phyloP scores from a whole-genome alignment of 2,888 invertebrate genomes.

The Syritta pipiens region DNA sequence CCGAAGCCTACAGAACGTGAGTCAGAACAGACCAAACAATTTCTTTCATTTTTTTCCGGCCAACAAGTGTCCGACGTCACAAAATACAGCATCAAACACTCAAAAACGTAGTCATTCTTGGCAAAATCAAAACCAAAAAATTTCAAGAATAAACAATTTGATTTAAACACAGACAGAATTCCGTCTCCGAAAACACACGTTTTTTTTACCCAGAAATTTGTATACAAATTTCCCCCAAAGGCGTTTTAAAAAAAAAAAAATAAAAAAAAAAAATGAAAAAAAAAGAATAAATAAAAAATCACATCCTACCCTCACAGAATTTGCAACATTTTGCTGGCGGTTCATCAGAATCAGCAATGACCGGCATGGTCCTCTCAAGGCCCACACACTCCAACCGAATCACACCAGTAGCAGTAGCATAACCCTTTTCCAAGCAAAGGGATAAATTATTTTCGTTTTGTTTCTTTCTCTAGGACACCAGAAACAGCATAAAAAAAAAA shows the following conservation, averaged over 20 bases:
- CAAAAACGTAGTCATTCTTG: too few relatives aligned
- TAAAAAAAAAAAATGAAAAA: constrained; percentile 5
- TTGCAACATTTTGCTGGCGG: constrained; percentile 95
- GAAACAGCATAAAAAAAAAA: too few relatives aligned
- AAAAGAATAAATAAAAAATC: constrained; percentile 62
- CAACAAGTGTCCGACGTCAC: too few relatives aligned
- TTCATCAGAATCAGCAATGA: constrained; percentile 84
- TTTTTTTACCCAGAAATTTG: background rate
- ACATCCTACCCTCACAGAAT: constrained; percentile 90
- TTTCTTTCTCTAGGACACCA: too few relatives aligned
- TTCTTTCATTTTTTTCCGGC: too few relatives aligned
- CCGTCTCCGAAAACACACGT: too few relatives aligned
- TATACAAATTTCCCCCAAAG: constrained; percentile 4
- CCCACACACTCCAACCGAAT: constrained; percentile 73
- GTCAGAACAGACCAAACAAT: too few relatives aligned
- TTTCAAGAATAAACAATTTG: background rate
- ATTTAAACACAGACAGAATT: background rate
- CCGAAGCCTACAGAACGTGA: too few relatives aligned
- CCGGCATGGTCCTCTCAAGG: constrained; percentile 82
- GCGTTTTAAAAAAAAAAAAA: constrained; percentile 18
- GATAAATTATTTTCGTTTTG: constrained; percentile 23
- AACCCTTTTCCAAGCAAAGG: constrained; percentile 66
- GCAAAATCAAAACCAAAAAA: background rate
- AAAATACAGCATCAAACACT: too few relatives aligned
- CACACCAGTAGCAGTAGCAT: constrained; percentile 71